Evolutionary conservation across 2,113 vertebrate genomes (phyloP).

Genomic region (Pygathrix nemaeus): DNA sequence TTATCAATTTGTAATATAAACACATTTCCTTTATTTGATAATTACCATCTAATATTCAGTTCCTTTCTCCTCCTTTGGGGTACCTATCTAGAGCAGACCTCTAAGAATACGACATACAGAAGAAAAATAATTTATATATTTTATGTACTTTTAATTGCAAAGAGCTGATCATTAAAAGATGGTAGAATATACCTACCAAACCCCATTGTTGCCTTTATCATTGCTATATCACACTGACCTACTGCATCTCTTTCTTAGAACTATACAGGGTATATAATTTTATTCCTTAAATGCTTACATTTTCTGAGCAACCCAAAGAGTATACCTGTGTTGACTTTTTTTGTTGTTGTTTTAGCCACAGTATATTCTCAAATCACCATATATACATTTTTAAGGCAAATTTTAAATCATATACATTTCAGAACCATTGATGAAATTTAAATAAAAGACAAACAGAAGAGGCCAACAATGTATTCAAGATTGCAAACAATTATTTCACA

Average conservation of each 20-base stretch:
- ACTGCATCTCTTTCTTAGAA: not conserved
- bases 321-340: not conserved
- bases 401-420: conserved; percentile 31
- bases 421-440: conserved; percentile 30
- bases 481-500: conserved; percentile 46
- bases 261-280: not conserved
- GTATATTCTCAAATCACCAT: not conserved
- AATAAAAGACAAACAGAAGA: conserved; percentile 58
- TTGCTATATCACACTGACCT: not conserved
- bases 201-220: not conserved
- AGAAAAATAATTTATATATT: conserved; percentile 12
- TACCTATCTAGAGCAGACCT: not conserved
- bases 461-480: conserved; percentile 55
- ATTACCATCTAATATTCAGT: not conserved
- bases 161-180: not conserved
- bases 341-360: not conserved
- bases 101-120: not conserved
- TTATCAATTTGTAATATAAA: not conserved
- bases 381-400: not conserved
- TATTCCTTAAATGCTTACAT: not conserved
- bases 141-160: conserved; percentile 38
- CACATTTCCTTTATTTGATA: not conserved
- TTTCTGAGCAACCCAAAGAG: not conserved
- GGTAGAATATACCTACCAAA: not conserved
- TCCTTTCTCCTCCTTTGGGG: not conserved